Percentiles rank a stretch among this genome's conserved stretches.
These are phyloP conservation scores for Montipora foliosa DNA, from an alignment of 64 coral and sea anemone species.

Conservation along the genomic window DNA sequence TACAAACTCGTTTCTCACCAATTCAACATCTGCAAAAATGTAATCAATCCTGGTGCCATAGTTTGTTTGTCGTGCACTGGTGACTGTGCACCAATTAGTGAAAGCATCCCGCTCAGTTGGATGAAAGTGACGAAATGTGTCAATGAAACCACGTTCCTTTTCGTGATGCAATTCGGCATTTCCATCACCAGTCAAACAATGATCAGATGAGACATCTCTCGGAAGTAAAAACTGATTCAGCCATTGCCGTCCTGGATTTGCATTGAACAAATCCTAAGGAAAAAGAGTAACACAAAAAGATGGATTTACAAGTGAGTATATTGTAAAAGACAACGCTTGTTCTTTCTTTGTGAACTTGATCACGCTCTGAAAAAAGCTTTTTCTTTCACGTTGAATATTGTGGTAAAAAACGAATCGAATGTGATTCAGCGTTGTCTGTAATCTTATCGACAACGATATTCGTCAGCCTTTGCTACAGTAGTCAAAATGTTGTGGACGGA, in stretches of 20 bases:
- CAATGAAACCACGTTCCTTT: slow-evolving; percentile 51
- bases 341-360: too few relatives aligned
- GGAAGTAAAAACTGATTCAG: slow-evolving; percentile 62
- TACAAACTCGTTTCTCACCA: slow-evolving; percentile 72
- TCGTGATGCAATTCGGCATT: not conserved
- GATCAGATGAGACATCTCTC: not conserved
- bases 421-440: too few relatives aligned
- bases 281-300: not conserved
- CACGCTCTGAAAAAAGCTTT: too few relatives aligned
- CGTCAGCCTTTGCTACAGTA: too few relatives aligned
- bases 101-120: slow-evolving; percentile 74
- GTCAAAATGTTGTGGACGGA: too few relatives aligned
- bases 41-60: slow-evolving; percentile 97
- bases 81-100: slow-evolving; percentile 93
- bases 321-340: too few relatives aligned
- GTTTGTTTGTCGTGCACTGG: slow-evolving; percentile 93
- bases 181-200: not conserved
- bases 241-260: slow-evolving; percentile 71
- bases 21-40: slow-evolving; percentile 77
- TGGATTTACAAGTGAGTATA: too few relatives aligned
- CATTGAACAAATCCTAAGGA: slow-evolving; percentile 51
- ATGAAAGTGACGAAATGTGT: slow-evolving; percentile 88
- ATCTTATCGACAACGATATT: too few relatives aligned
- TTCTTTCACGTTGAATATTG: too few relatives aligned
- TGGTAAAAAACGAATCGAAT: too few relatives aligned